Conservation (phyloP, 2,113 vertebrate genomes). For the Falcunculus frontatus region DNA sequence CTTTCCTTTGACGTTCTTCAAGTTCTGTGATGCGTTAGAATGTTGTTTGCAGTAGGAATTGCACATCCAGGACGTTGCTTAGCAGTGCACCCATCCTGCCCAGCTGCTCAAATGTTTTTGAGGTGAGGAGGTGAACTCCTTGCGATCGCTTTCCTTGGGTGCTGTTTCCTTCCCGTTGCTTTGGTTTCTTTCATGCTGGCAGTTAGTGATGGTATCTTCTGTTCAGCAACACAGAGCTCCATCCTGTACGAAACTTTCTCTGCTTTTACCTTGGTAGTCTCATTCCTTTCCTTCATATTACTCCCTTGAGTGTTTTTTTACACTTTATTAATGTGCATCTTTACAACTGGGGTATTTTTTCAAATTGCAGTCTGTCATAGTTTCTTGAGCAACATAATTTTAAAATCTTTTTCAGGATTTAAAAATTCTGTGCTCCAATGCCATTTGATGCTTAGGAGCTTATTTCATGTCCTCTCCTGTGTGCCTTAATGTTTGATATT, state of each 20-base stretch:
- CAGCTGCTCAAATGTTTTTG: not conserved
- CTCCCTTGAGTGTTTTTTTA: not conserved
- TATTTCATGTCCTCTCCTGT: not conserved
- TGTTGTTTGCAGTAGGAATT: not conserved
- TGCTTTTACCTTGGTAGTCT: not conserved
- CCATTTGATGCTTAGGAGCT: not conserved
- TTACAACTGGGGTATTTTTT: not conserved
- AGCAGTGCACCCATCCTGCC: not conserved
- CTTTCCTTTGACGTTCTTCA: not conserved
- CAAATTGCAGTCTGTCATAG: not conserved
- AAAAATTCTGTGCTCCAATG: not conserved
- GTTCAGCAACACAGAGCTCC: not conserved
- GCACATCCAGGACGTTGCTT: rapidly evolving
- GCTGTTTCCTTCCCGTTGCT: not conserved
- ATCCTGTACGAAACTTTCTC: not conserved
- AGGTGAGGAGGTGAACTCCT: not conserved
- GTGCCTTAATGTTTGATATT: not conserved
- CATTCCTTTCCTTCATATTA: not conserved
- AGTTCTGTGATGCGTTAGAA: not conserved
- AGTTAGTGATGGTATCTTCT: not conserved
- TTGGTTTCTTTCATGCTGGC: not conserved
- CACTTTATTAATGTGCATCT: not conserved
- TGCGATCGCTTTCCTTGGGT: not conserved
- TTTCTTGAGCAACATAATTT: not conserved
- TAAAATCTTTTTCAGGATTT: not conserved